Conservation (phyloP, 1,140 invertebrate species). For the Gerris buenoi region DNA sequence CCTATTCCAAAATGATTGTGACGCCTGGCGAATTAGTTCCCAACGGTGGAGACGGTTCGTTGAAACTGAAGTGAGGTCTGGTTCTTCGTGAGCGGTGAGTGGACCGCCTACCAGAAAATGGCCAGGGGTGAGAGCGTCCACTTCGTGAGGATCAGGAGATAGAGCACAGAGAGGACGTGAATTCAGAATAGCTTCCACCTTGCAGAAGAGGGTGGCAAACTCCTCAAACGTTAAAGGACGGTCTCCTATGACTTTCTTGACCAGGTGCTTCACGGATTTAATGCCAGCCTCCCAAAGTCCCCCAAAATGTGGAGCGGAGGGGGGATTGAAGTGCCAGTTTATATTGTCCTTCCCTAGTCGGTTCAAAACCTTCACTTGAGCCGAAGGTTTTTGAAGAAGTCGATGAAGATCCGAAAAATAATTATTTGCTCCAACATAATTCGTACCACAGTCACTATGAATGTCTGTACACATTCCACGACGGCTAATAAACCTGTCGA, state of each 20-base stretch:
- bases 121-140: slow-evolving; percentile 18
- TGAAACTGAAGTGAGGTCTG: neutral
- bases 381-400: slow-evolving; percentile 11
- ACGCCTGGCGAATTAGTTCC: neutral
- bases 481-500: slow-evolving; percentile 23
- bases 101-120: slow-evolving; percentile 22
- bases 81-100: neutral
- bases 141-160: slow-evolving; percentile 21
- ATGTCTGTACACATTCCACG: slow-evolving; percentile 22
- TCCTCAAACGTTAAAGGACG: slow-evolving; percentile 18
- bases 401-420: slow-evolving; percentile 16
- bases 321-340: slow-evolving; percentile 32
- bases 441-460: slow-evolving; percentile 28
- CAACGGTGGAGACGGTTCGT: neutral
- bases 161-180: slow-evolving; percentile 17
- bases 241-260: slow-evolving; percentile 25
- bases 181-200: slow-evolving; percentile 22
- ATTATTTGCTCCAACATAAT: slow-evolving; percentile 26
- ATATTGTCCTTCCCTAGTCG: slow-evolving; percentile 16
- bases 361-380: neutral
- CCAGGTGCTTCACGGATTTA: neutral
- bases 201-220: slow-evolving; percentile 14
- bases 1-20: neutral
- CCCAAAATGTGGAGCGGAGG: slow-evolving; percentile 30
- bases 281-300: slow-evolving; percentile 15